phyloP scores from a whole-genome alignment of 2,888 invertebrate genomes.

The Cabera pusaria region DNA sequence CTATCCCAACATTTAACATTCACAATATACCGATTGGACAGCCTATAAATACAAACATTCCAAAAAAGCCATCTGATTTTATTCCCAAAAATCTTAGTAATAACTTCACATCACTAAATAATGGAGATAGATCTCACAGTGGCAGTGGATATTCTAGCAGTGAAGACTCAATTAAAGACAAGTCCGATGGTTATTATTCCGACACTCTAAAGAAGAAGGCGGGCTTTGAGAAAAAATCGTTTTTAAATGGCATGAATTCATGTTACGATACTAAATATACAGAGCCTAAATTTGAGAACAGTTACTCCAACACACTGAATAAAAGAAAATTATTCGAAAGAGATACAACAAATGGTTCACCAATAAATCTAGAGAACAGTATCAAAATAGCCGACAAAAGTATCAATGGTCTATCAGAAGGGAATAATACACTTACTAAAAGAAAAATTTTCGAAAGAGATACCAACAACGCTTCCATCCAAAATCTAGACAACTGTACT shows the following conservation, averaged over 20 bases:
- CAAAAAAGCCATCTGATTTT: conserved; percentile 47
- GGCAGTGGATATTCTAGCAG: conserved; percentile 54
- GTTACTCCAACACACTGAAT: conserved; percentile 61
- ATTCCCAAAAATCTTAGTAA: conserved; percentile 44
- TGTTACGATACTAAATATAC: conserved; percentile 45
- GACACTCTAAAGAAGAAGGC: conserved; percentile 57
- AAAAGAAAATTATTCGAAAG: conserved; percentile 71
- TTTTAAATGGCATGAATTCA: conserved; percentile 54
- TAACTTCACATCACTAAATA: conserved; percentile 37
- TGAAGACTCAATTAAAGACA: conserved; percentile 60
- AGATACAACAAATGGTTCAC: conserved; percentile 42
- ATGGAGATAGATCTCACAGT: conserved; percentile 49
- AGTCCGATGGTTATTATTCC: conserved; percentile 48
- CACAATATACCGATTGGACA: conserved; percentile 52
- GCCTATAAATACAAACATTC: conserved; percentile 34
- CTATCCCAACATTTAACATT: conserved; percentile 62
- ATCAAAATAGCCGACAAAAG: conserved; percentile 43
- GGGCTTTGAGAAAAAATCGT: conserved; percentile 52
- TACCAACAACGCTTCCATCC: conserved; percentile 17
- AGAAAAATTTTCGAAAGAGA: conserved; percentile 38
- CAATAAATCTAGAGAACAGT: conserved; percentile 35
- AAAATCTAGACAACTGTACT: no score
- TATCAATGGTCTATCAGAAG: conserved; percentile 35
- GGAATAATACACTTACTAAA: conserved; percentile 40
- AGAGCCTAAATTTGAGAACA: conserved; percentile 56